Conservation (phyloP, 1,140 invertebrate genomes). For the Gryllus bimaculatus region DNA sequence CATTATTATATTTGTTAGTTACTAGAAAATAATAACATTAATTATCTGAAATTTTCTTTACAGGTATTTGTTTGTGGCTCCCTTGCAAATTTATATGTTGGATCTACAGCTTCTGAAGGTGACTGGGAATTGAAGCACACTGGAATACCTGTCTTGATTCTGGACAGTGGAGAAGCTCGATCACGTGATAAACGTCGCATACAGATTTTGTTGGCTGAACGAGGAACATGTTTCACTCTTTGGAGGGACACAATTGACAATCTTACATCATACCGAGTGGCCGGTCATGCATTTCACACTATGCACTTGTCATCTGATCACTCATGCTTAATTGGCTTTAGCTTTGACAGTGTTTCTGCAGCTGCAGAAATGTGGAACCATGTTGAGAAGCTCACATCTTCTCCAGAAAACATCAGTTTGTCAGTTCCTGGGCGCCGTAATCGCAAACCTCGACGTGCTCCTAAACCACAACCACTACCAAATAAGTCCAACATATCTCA, state of each 20-base stretch:
- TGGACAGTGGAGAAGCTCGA: slow-evolving; percentile 64
- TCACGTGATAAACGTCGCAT: slow-evolving; percentile 61
- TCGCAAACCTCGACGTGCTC: slow-evolving; percentile 46
- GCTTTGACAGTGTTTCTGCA: slow-evolving; percentile 65
- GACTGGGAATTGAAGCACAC: slow-evolving; percentile 68
- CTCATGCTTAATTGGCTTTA: slow-evolving; percentile 50
- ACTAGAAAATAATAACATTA: slow-evolving; percentile 33
- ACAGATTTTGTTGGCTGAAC: slow-evolving; percentile 67
- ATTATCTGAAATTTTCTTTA: slow-evolving; percentile 22
- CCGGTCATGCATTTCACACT: slow-evolving; percentile 67
- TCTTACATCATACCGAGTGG: slow-evolving; percentile 44
- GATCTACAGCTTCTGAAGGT: slow-evolving; percentile 38
- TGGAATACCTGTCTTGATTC: slow-evolving; percentile 69
- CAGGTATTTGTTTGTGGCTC: slow-evolving; percentile 68
- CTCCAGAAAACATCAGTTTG: slow-evolving; percentile 72
- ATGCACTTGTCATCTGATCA: slow-evolving; percentile 64
- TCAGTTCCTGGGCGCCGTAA: slow-evolving; percentile 53
- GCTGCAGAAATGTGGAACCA: slow-evolving; percentile 60
- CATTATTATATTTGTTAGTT: slow-evolving; percentile 19
- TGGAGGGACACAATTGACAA: slow-evolving; percentile 75
- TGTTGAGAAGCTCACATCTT: slow-evolving; percentile 59
- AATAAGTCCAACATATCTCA: slow-evolving; percentile 75
- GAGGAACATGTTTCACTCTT: slow-evolving; percentile 74
- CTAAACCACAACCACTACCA: slow-evolving; percentile 48
- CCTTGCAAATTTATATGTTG: slow-evolving; percentile 67